A percentile compares a stretch with the other conserved stretches of the same genome.
These are phyloP conservation scores for Mamestra configurata DNA, from an alignment of 1,140 invertebrate species.

Conservation along the genomic window DNA sequence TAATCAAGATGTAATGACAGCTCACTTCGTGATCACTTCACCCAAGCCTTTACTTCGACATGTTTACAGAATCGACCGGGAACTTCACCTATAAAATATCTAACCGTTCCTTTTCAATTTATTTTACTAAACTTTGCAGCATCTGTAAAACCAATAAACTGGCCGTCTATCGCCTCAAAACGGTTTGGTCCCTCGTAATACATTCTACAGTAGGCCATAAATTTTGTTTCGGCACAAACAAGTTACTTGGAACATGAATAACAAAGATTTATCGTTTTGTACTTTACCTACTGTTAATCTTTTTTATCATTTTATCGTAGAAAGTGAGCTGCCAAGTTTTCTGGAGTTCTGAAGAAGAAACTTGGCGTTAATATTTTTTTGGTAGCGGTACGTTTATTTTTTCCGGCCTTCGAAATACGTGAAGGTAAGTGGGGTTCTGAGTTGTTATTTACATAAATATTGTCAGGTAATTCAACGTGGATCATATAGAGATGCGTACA, in stretches of 20 bases:
- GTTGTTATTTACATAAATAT: too few species aligned
- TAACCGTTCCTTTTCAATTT: background rate
- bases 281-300: conserved; percentile 27
- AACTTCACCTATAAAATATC: background rate
- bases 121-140: background rate
- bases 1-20: too few species aligned
- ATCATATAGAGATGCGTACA: too few species aligned
- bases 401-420: too few species aligned
- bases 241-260: conserved; percentile 22
- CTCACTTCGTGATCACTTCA: too few species aligned
- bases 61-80: too few species aligned
- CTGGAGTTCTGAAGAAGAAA: background rate
- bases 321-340: background rate
- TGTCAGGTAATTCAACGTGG: too few species aligned
- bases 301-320: conserved; percentile 17
- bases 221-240: conserved; percentile 43
- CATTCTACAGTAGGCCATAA: conserved; percentile 15
- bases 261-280: conserved; percentile 30
- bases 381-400: background rate
- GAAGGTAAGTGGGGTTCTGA: too few species aligned
- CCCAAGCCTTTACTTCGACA: too few species aligned
- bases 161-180: background rate
- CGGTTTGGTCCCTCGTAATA: background rate
- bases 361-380: background rate
- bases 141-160: background rate